A percentile compares a stretch with the other conserved stretches of the same genome.
Evolutionary conservation across 2,888 invertebrate genomes (phyloP).

Genomic region (Tipula unca): DNA sequence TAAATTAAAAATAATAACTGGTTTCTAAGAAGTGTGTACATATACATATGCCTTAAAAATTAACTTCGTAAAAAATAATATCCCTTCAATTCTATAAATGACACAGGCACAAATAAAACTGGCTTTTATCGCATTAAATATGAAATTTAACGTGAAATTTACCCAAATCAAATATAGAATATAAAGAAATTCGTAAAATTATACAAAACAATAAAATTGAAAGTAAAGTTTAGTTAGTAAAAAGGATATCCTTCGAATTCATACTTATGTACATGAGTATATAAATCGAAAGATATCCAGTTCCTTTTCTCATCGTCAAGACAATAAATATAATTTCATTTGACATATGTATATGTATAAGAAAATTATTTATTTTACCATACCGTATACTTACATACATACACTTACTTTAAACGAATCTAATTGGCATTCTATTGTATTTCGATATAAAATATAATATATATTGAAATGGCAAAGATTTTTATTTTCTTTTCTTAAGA

Average conservation of each 20-base stretch:
- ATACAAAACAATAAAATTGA: not conserved
- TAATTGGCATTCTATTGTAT: constrained; percentile 14
- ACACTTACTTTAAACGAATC: not conserved
- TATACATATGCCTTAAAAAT: not conserved
- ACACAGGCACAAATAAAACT: not conserved
- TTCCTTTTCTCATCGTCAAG: not conserved
- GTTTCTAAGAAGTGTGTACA: not conserved
- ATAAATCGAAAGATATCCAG: not conserved
- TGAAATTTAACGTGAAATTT: not conserved
- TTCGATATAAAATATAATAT: not conserved
- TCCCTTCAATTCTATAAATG: not conserved
- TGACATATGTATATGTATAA: not conserved
- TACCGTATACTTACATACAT: not conserved
- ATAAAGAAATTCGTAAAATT: not conserved
- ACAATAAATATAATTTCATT: not conserved
- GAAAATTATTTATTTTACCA: not conserved
- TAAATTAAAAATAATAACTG: not conserved
- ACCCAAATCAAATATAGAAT: not conserved
- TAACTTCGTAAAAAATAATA: not conserved
- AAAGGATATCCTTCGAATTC: not conserved
- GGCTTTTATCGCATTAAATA: not conserved
- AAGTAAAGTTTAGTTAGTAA: not conserved
- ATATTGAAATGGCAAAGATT: not conserved
- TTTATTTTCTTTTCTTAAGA: not conserved
- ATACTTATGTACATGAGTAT: too few species aligned